phyloP scores from a whole-genome alignment of 2,113 vertebrate genomes.

The Elaphurus davidianus region DNA sequence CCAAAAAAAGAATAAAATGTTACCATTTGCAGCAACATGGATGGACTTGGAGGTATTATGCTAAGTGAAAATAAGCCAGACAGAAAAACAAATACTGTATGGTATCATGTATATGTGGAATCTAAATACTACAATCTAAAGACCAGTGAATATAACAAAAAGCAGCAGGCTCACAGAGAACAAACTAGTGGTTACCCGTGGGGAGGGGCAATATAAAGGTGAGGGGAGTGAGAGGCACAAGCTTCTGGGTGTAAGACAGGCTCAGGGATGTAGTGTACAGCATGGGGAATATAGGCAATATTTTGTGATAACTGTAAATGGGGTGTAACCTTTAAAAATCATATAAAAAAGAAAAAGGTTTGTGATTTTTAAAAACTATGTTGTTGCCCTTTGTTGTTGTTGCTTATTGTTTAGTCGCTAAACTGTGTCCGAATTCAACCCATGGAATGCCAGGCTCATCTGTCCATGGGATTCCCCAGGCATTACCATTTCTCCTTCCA shows the following conservation, averaged over 20 bases:
- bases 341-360: neutral
- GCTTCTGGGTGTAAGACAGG: neutral
- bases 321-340: neutral
- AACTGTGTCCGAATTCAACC: fast-evolving
- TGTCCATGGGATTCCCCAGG: neutral
- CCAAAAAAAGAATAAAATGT: neutral
- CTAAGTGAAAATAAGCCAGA: neutral
- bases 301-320: neutral
- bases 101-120: neutral
- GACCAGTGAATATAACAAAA: neutral
- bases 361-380: neutral
- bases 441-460: neutral
- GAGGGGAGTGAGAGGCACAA: neutral
- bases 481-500: neutral
- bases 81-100: neutral
- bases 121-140: neutral
- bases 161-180: neutral
- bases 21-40: neutral
- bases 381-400: neutral
- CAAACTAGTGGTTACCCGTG: fast-evolving
- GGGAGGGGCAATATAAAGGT: neutral
- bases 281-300: fast-evolving
- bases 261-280: fast-evolving
- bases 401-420: neutral
- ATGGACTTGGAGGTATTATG: neutral